phyloP scores from a whole-genome alignment of 2,113 vertebrate genomes.

The Gasterosteus nipponicus region DNA sequence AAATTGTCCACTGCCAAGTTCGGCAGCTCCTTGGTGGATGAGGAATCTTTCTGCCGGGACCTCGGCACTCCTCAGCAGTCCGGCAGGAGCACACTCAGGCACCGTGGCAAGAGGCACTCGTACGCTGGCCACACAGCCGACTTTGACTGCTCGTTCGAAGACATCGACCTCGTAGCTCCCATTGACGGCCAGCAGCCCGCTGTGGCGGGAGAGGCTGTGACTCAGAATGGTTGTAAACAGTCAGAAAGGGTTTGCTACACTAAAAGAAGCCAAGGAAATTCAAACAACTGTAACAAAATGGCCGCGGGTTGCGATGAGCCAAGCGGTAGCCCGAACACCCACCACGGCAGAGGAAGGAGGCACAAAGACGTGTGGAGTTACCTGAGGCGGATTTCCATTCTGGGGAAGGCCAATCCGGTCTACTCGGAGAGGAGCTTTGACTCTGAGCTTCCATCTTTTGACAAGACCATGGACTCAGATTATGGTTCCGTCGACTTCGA shows the following conservation, averaged over 20 bases:
- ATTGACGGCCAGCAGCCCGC: constrained; percentile 76
- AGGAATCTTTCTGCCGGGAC: constrained; percentile 73
- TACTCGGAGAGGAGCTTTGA: constrained; percentile 83
- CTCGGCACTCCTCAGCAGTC: constrained; percentile 73
- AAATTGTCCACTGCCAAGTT: constrained; percentile 77
- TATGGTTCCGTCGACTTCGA: constrained; percentile 83
- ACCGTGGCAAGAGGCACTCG: constrained; percentile 86
- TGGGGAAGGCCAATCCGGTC: constrained; percentile 80
- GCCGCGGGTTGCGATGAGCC: constrained; percentile 72
- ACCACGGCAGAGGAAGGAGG: constrained; percentile 73
- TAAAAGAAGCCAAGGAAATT: constrained; percentile 78
- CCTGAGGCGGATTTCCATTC: constrained; percentile 86
- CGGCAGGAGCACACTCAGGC: constrained; percentile 68
- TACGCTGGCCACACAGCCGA: constrained; percentile 87
- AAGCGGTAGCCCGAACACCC: constrained; percentile 70
- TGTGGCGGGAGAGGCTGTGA: constrained; percentile 63
- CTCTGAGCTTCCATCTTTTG: constrained; percentile 80
- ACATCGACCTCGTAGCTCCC: constrained; percentile 80
- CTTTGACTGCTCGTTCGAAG: constrained; percentile 88
- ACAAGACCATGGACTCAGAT: constrained; percentile 83
- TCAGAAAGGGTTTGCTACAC: constrained; percentile 71
- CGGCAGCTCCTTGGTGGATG: constrained; percentile 70
- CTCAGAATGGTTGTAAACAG: constrained; percentile 78
- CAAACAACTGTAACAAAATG: constrained; percentile 78
- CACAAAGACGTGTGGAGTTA: constrained; percentile 90